Evolutionary conservation across 2,888 invertebrate genomes (phyloP), one percentile per base, ranked within the genome.

Genomic region (Agonopterix alstromeriana): DNA sequence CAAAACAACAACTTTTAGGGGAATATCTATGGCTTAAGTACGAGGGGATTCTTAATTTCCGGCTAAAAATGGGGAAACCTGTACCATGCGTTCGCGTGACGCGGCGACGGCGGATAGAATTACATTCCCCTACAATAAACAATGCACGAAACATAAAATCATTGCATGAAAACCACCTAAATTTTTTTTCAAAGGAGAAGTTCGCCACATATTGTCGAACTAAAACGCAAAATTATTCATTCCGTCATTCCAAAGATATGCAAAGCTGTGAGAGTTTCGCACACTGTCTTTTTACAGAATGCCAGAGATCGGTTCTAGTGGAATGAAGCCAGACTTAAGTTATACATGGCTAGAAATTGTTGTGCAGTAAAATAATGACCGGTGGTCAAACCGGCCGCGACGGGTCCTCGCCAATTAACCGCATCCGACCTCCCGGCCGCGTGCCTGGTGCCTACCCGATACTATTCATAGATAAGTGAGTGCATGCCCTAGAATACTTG

Each of bases 371-470:
- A 81, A 81, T 78, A 82, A 79, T 74, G 71, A 63, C 67, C 67
- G 68, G 47, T 69, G 74, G 74, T 64, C 70, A 82, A 83, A 85
- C 86, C 83, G 78, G 77, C 69, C 66, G 58, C 56, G 70, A 73
- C 27, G 71, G 67, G 70, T 79, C 77, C 72, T 82, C 79, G 84
- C 79, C 84, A 85, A 86, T 87, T 86, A 86, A 84, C 85, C 80
- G 83, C 77, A 70, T 70, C 68, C 79, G 81, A 84, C 82, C 86
- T 79, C 79, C 70, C 67, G 62, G 70, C 74, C 65, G 74, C 73
- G 70, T 73, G 10, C 42, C 42, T 42, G 11, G 11, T n/a, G 71
- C 71, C 73, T 63, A 60, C 60, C 62, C 61, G 68, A 74, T 77
- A 73, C 68, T 74, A 70, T 70, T 77, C 70, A 70, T 73, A 80